These are phyloP conservation scores for Fabriciana adippe DNA, from an alignment of 2,888 invertebrate species.

Conservation along the genomic window DNA sequence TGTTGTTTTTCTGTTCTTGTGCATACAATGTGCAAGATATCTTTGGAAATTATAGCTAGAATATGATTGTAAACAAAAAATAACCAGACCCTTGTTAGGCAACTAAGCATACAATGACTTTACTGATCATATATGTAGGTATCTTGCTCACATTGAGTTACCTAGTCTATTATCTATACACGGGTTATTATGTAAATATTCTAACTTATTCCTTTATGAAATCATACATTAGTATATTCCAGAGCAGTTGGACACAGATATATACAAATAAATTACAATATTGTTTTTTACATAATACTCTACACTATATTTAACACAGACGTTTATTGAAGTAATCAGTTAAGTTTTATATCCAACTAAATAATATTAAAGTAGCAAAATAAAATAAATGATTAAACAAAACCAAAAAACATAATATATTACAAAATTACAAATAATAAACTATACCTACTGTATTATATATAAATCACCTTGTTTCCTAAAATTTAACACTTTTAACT, in stretches of 20 bases:
- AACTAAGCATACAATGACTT: slow-evolving; percentile 24
- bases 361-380: background rate
- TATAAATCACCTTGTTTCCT: background rate
- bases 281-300: background rate
- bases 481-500: slow-evolving; percentile 8
- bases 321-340: slow-evolving; percentile 4
- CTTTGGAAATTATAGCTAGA: slow-evolving; percentile 12
- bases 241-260: slow-evolving; percentile 10
- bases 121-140: background rate
- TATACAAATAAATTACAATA: slow-evolving; percentile 2
- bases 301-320: slow-evolving; percentile 3
- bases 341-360: slow-evolving; percentile 8
- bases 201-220: background rate
- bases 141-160: slow-evolving; percentile 16
- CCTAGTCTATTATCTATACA: slow-evolving; percentile 14
- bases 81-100: background rate
- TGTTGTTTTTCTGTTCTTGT: slow-evolving; percentile 26
- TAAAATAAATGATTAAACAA: background rate
- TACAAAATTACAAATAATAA: too few relatives aligned
- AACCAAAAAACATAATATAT: background rate
- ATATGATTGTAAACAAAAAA: slow-evolving; percentile 19
- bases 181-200: background rate
- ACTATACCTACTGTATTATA: too few relatives aligned
- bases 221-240: slow-evolving; percentile 7
- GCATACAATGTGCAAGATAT: slow-evolving; percentile 30